Percentiles rank a stretch among this genome's conserved stretches.
Conservation (phyloP, 2,113 vertebrate species). For the Taxidea taxus region DNA sequence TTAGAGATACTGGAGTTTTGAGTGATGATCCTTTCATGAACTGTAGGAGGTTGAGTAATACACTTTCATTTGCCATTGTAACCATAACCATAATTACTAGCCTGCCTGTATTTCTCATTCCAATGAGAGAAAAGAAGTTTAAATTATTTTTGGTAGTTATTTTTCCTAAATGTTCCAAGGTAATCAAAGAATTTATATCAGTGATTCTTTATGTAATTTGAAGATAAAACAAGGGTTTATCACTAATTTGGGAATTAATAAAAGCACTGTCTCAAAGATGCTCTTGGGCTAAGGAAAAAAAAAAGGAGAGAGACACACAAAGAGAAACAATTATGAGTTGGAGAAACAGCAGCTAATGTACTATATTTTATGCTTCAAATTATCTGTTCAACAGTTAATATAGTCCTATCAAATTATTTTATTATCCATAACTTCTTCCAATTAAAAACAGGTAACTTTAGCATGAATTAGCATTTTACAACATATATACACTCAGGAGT, state of each 20-base stretch:
- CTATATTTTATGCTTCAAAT: not conserved
- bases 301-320: not conserved
- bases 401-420: not conserved
- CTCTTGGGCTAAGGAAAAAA: accelerated
- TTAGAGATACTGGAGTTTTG: constrained; percentile 27
- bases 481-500: not conserved
- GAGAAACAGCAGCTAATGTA: not conserved
- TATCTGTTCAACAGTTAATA: not conserved
- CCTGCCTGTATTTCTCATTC: not conserved
- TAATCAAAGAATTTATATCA: not conserved
- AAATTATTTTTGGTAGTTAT: not conserved
- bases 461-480: not conserved
- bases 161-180: not conserved
- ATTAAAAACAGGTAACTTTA: not conserved
- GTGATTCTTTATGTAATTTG: not conserved
- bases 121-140: not conserved
- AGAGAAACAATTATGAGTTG: not conserved
- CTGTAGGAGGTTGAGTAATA: not conserved
- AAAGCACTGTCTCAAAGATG: not conserved
- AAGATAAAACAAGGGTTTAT: not conserved
- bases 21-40: not conserved
- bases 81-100: not conserved
- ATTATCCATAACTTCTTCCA: not conserved
- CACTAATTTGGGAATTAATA: not conserved
- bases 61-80: not conserved